Evolutionary conservation across 2,888 invertebrate species (phyloP), one percentile per base, ranked within the genome.

Genomic region (Amphimallon solstitiale): DNA sequence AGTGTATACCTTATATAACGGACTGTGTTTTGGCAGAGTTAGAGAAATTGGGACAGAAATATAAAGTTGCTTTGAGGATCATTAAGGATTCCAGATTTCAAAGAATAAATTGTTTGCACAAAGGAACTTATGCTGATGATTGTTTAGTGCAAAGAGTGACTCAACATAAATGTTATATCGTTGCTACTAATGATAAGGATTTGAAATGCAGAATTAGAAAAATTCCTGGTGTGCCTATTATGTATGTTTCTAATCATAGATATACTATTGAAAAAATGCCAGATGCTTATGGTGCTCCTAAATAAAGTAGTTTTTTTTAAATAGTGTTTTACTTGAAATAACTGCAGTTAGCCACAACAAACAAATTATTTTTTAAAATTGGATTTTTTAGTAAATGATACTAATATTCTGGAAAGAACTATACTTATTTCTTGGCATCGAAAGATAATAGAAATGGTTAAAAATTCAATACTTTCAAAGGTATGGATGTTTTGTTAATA

Each of bases 151-250:
- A 98, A 78, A 87, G 98, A 76, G 93, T 99, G 0, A 95, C 92
- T 2, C 96, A 98, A 87, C 98, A 98, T 82, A 99, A 99, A 80
- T 99, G 98, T 85, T 99, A 98, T 81, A 98, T 99, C 77, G 98
- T 99, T 34, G 99, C 97, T 1, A 99, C 99, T 10, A 98, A 98
- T 85, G 99, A 99, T 83, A 97, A 94, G 82, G 99, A 98, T 81
- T 86, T 99, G 68, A 97, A 97, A 81, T 86, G 95, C 76, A 88
- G 99, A 77, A 94, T 99, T 71, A 85, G 99, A 64, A 99, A 99
- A 85, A 94, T 99, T 74, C 97, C 98, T 0, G 99, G 99, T 49
- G 98, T 99, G 2, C 99, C 99, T 0, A 97, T 99, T 68, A 97
- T 99, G 98, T 98, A 92, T 85, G 92, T 99, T 46, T 89, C 94